These are phyloP conservation scores for Anguilla anguilla DNA, from an alignment of 2,797 vertebrate species.

Conservation along the genomic window DNA sequence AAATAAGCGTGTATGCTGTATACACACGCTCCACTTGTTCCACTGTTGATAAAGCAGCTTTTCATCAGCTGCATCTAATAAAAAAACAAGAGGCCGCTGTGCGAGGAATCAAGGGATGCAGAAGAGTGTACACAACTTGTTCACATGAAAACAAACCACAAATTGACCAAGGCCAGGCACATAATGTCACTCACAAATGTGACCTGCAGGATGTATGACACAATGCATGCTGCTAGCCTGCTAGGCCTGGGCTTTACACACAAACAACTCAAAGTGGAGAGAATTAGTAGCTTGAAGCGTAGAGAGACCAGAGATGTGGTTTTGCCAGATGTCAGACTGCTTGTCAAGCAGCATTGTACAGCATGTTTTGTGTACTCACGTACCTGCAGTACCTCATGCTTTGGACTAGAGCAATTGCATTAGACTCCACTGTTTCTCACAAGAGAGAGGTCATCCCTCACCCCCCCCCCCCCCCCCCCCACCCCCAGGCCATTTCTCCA, in stretches of 20 bases:
- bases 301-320: not conserved
- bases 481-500: not conserved
- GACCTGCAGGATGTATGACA: no score
- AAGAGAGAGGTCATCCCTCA: not conserved
- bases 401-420: not conserved
- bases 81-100: not conserved
- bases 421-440: not conserved
- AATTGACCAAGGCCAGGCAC: not conserved
- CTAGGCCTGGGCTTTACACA: not conserved
- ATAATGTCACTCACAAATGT: not conserved
- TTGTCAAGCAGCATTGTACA: not conserved
- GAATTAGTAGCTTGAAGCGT: not conserved
- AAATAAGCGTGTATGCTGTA: not conserved
- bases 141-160: not conserved
- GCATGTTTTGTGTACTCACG: not conserved
- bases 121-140: not conserved
- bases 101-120: not conserved
- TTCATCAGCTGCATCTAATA: not conserved
- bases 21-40: not conserved
- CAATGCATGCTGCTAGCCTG: not conserved
- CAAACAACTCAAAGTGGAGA: not conserved
- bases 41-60: not conserved
- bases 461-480: no score
- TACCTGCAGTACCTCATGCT: constrained; percentile 4
- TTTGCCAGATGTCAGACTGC: not conserved